Percentiles rank a stretch among this genome's conserved stretches.
These are phyloP conservation scores for Crax fasciolata DNA, from an alignment of 2,797 vertebrate genomes.

Conservation along the genomic window DNA sequence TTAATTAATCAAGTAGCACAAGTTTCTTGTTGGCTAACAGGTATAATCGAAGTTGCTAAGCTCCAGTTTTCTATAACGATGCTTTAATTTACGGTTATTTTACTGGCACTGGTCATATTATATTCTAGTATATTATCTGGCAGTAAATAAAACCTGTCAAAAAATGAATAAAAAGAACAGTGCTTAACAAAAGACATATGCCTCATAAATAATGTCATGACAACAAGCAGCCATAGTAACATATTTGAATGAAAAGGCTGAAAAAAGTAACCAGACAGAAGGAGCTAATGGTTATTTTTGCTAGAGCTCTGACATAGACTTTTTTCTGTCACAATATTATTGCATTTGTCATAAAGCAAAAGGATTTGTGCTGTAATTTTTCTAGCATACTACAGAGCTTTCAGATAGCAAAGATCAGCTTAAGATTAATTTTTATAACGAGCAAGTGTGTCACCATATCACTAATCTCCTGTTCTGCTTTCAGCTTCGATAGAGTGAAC, in stretches of 20 bases:
- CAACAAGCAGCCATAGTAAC: slow-evolving; percentile 39
- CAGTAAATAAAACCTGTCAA: slow-evolving; percentile 63
- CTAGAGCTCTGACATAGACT: slow-evolving; percentile 13
- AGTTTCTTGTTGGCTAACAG: neutral
- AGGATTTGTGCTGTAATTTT: slow-evolving; percentile 10
- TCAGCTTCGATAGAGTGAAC: neutral
- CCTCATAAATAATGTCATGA: slow-evolving; percentile 62
- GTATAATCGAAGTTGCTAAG: neutral
- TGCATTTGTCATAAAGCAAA: slow-evolving; percentile 40
- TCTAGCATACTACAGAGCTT: neutral
- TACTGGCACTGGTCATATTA: no score
- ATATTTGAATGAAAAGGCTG: slow-evolving; percentile 33
- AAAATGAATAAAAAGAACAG: slow-evolving; percentile 55
- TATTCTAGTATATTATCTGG: slow-evolving; percentile 51
- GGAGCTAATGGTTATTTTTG: slow-evolving; percentile 66
- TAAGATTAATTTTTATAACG: neutral
- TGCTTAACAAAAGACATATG: slow-evolving; percentile 70
- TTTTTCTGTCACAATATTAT: slow-evolving; percentile 67
- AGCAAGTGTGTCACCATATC: neutral
- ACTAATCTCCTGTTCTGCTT: neutral
- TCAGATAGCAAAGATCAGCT: neutral
- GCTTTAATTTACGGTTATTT: slow-evolving; percentile 27
- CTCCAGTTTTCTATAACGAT: neutral
- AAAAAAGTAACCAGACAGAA: slow-evolving; percentile 58
- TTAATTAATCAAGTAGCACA: neutral